Evolutionary conservation across 2,113 vertebrate genomes (phyloP).

Genomic region (Gracilinanus agilis): DNA sequence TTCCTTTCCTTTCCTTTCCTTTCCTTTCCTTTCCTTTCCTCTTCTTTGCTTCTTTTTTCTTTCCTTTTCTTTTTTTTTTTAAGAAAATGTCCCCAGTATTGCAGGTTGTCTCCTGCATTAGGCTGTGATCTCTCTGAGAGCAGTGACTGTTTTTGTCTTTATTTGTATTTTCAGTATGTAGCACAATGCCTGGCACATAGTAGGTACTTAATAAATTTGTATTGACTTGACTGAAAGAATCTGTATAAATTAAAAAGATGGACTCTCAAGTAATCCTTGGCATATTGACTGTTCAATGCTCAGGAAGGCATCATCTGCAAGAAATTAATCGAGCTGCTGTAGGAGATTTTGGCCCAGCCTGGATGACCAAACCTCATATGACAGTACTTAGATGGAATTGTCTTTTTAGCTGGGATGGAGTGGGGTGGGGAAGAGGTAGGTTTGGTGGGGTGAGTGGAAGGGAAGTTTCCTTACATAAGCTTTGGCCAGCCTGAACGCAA

Average conservation of each 20-base stretch:
- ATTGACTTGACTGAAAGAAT: background rate
- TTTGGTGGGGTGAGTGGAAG: background rate
- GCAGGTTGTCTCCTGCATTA: background rate
- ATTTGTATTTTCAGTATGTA: background rate
- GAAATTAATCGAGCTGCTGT: background rate
- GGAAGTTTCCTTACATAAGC: background rate
- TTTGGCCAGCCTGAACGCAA: background rate
- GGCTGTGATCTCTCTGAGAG: background rate
- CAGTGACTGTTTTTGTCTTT: background rate
- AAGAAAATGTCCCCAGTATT: too few species aligned
- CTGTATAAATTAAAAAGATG: background rate
- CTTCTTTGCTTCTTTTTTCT: too few species aligned
- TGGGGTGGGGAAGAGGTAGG: background rate
- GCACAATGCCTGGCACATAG: background rate
- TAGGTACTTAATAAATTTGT: background rate
- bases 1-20: too few species aligned
- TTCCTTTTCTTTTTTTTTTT: too few species aligned
- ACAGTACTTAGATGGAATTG: background rate
- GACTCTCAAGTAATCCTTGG: background rate
- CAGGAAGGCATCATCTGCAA: background rate
- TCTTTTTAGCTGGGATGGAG: background rate
- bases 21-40: too few species aligned
- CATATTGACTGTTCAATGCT: background rate
- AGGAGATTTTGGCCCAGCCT: accelerated
- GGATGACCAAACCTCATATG: too few species aligned